Evolutionary conservation across 1,140 invertebrate species (phyloP), one percentile per base, ranked within the genome.

Genomic region (Drosophila cardini): DNA sequence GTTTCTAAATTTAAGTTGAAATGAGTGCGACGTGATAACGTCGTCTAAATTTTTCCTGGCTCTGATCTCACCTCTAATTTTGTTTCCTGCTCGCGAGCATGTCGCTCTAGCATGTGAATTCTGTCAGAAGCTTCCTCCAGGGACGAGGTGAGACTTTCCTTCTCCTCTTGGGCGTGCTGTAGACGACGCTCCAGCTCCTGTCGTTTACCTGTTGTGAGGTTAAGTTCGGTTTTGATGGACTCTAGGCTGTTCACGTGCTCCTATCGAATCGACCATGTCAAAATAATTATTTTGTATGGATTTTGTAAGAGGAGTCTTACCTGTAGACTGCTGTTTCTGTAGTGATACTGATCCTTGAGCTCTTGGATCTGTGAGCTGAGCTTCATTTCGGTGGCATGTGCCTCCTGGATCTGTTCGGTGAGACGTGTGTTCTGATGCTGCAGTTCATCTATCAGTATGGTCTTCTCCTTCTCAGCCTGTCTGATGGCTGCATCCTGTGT

Each of bases 161-260:
- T 94, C 92, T 98, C 97, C 53, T 95, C 94, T 3, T 95, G 93
- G 6, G 97, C 93, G 55, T 94, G 93, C 57, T 96, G 94, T 60
- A 97, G 93, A 81, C 97, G 94, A 86, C 95, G 95, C 91, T 98
- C 97, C 65, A 98, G 92, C 78, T 98, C 97, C 53, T 94, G 94
- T 87, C 96, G 97, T 91, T 97, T 97, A 81, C 97, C 96, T 30
- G 95, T 95, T 55, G 98, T 94, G 65, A 98, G 91, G 78, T 96
- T 95, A 68, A 98, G 95, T 94, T 98, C 97, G 90, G 97, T 96
- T 91, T 96, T 94, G 7, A 98, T 94, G 26, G 97, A 95, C 87
- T 98, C 97, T 70, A 98, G 92, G 91, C 97, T 98, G 89, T 95
- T 96, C 58, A 98, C 95, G 91, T 98, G 97, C 92, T 98, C 97